Percentiles rank a stretch among this genome's conserved stretches.
Evolutionary conservation across 2,888 invertebrate species (phyloP).

Genomic region (Malthinus seriepunctatus): DNA sequence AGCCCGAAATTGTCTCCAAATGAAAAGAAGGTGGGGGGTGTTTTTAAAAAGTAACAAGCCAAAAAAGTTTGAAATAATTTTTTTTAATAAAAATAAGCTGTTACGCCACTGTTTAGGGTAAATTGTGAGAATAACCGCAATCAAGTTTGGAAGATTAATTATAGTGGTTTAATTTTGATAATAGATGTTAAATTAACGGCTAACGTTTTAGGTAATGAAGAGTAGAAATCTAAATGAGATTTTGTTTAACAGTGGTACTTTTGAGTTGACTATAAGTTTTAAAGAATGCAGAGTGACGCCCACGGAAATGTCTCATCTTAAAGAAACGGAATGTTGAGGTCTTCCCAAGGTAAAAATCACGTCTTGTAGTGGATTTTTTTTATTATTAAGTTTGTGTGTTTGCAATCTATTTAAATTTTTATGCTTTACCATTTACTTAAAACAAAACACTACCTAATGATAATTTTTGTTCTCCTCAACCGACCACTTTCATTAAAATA

Average conservation of each 20-base stretch:
- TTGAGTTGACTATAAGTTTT: neutral
- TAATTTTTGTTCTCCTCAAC: slow-evolving; percentile 18
- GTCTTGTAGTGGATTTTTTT: slow-evolving; percentile 2
- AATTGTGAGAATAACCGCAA: neutral
- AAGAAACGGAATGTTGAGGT: slow-evolving; percentile 25
- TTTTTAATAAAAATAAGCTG: too few relatives aligned
- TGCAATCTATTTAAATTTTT: neutral
- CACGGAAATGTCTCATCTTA: slow-evolving; percentile 30
- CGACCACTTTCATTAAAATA: slow-evolving; percentile 28
- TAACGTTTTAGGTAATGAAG: slow-evolving; percentile 8
- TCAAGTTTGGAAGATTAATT: slow-evolving; percentile 9
- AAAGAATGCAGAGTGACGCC: slow-evolving; percentile 32
- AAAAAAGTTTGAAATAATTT: too few relatives aligned
- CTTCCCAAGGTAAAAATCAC: slow-evolving; percentile 22
- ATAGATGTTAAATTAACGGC: slow-evolving; percentile 14
- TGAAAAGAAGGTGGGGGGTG: too few relatives aligned
- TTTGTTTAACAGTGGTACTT: slow-evolving; percentile 25
- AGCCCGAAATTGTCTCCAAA: too few relatives aligned
- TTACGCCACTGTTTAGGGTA: too few relatives aligned
- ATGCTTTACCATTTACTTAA: neutral
- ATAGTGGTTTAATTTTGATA: slow-evolving; percentile 21
- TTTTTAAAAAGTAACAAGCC: too few relatives aligned
- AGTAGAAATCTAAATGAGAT: slow-evolving; percentile 15
- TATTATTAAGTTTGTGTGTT: neutral
- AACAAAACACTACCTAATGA: slow-evolving; percentile 16